Percentiles rank a stretch among this genome's conserved stretches.
These are phyloP conservation scores for Pterobdella sp. DNA, from an alignment of 2,888 invertebrate genomes.

Conservation along the genomic window DNA sequence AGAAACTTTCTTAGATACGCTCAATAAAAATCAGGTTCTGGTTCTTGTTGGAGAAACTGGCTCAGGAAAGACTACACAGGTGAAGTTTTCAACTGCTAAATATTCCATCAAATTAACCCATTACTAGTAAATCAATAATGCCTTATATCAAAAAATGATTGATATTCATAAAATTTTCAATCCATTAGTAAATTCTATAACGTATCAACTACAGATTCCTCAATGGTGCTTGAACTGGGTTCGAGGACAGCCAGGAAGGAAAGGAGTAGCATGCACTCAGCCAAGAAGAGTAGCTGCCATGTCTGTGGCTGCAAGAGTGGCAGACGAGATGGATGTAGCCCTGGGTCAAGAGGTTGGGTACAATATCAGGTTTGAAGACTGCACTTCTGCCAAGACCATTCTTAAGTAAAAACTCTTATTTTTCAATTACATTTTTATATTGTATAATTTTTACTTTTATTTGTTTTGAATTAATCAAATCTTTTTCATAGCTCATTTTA, in stretches of 20 bases:
- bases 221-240: constrained; percentile 66
- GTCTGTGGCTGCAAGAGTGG: constrained; percentile 96
- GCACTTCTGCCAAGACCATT: constrained; percentile 83
- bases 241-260: constrained; percentile 51
- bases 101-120: neutral
- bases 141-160: no score
- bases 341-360: constrained; percentile 85
- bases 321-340: constrained; percentile 97
- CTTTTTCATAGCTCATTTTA: no score
- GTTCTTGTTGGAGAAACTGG: constrained; percentile 95
- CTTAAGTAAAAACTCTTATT: constrained; percentile 61
- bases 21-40: constrained; percentile 86
- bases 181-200: no score
- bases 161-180: no score
- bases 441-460: no score
- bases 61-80: constrained; percentile 97
- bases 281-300: constrained; percentile 96
- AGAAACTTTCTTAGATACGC: constrained; percentile 83
- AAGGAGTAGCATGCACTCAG: constrained; percentile 89
- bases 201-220: constrained; percentile 67
- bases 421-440: constrained; percentile 6
- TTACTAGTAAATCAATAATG: no score
- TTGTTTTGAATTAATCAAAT: no score
- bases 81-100: constrained; percentile 33
- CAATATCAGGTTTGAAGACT: constrained; percentile 97